Evolutionary conservation across 2,888 invertebrate species (phyloP).

Genomic region (Pandemis corylana): DNA sequence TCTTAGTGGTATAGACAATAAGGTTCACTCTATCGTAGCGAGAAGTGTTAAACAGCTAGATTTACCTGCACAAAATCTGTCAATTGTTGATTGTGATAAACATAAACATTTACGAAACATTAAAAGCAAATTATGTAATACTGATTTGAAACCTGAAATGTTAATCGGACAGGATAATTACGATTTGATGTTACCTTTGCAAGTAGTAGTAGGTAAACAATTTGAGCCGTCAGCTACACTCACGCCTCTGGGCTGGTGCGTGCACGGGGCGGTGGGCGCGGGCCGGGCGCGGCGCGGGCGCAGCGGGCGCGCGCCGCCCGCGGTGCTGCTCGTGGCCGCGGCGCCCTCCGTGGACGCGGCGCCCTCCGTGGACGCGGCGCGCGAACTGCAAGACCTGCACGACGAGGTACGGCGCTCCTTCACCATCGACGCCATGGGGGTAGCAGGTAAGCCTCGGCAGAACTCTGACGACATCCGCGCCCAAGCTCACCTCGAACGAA

Average conservation of each 20-base stretch:
- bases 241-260: conserved; percentile 27
- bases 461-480: conserved; percentile 41
- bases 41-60: conserved; percentile 24
- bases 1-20: conserved; percentile 17
- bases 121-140: conserved; percentile 1
- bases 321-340: too few species aligned
- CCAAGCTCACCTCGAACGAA: conserved; percentile 41
- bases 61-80: conserved; percentile 45
- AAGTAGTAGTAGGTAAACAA: background rate
- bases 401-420: conserved; percentile 39
- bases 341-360: background rate
- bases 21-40: conserved; percentile 13
- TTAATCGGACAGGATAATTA: conserved; percentile 22
- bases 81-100: conserved; percentile 14
- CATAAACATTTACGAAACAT: conserved; percentile 1
- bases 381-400: conserved; percentile 7
- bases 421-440: conserved; percentile 43
- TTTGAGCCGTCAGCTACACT: conserved; percentile 16
- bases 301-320: background rate
- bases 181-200: conserved; percentile 16
- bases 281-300: background rate
- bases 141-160: conserved; percentile 42
- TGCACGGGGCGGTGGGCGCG: conserved; percentile 26
- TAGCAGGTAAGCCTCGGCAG: conserved; percentile 41
- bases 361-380: background rate